A percentile compares a stretch with the other conserved stretches of the same genome.
These are phyloP conservation scores for Apogon hyalosoma DNA, from an alignment of 2,797 vertebrate species.

Conservation along the genomic window DNA sequence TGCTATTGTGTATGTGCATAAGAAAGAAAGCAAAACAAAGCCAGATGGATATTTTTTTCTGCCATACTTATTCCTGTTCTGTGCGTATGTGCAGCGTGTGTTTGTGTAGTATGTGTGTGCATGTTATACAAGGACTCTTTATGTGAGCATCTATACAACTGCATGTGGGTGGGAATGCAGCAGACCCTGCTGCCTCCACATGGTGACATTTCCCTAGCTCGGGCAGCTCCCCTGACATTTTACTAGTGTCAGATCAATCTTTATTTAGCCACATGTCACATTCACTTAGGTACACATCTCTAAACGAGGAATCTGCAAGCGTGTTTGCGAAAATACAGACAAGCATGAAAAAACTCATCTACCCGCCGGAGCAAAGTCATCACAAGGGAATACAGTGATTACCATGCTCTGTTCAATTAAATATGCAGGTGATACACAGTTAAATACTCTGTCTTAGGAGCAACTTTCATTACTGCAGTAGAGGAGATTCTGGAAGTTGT, in stretches of 20 bases:
- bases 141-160: conserved; percentile 27
- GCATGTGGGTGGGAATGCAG: conserved; percentile 28
- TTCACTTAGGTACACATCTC: conserved; percentile 78
- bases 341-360: conserved; percentile 44
- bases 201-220: conserved; percentile 82
- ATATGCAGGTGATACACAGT: not conserved
- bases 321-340: conserved; percentile 55
- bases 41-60: conserved; percentile 3
- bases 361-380: conserved; percentile 45
- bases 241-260: conserved; percentile 87
- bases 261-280: conserved; percentile 84
- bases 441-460: conserved; percentile 2
- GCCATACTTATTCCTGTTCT: not conserved
- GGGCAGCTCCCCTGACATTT: conserved; percentile 83
- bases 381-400: conserved; percentile 27
- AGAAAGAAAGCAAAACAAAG: not conserved
- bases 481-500: conserved; percentile 1
- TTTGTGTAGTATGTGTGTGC: conserved; percentile 20
- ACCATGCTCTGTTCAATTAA: conserved; percentile 28
- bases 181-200: conserved; percentile 51
- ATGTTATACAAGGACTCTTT: conserved; percentile 1
- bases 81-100: not conserved
- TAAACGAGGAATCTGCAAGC: conserved; percentile 66
- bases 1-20: not conserved
- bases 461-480: conserved; percentile 14